These are phyloP conservation scores for Neomonachus schauinslandi DNA, from an alignment of 2,113 vertebrate genomes.

Conservation along the genomic window DNA sequence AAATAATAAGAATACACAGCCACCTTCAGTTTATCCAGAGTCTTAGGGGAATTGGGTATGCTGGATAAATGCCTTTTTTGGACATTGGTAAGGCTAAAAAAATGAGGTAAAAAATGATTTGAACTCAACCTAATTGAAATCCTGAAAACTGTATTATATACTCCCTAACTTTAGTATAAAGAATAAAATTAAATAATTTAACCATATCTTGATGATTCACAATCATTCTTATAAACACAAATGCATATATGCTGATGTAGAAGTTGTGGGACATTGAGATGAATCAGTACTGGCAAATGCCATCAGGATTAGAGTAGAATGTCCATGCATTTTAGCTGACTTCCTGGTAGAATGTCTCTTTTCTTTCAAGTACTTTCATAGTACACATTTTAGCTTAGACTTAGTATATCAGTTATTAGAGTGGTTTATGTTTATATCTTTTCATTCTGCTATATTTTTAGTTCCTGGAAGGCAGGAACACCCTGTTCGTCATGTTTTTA, in stretches of 20 bases:
- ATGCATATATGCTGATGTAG: background rate
- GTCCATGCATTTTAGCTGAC: background rate
- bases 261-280: background rate
- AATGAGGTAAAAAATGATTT: background rate
- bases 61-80: background rate
- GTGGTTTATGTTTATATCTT: background rate
- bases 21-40: background rate
- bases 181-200: conserved; percentile 28
- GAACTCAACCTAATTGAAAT: background rate
- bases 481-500: conserved; percentile 20
- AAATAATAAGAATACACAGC: background rate
- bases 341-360: background rate
- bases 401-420: background rate
- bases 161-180: background rate
- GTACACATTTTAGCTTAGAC: conserved; percentile 17
- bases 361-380: background rate
- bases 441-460: conserved; percentile 20
- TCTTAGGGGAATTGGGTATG: background rate
- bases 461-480: background rate
- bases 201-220: background rate
- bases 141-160: background rate
- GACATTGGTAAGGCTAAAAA: background rate
- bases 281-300: background rate
- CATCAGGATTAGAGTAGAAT: background rate
- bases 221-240: background rate